Evolutionary conservation across 1,140 invertebrate genomes (phyloP).

Genomic region (Ostrea edulis): DNA sequence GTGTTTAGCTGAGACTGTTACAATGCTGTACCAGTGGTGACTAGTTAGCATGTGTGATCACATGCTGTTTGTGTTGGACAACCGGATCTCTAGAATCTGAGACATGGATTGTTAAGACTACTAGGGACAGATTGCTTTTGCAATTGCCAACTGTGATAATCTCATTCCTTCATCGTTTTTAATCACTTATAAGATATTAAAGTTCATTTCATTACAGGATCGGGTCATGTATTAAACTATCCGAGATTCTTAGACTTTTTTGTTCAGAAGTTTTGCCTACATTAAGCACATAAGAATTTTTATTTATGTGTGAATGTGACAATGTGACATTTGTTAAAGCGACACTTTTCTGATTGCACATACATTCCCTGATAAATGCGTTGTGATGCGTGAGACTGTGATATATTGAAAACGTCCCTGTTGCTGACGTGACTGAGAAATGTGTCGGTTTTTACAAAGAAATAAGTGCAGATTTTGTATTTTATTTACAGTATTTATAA

Average conservation of each 20-base stretch:
- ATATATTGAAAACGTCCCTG: not conserved
- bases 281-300: not conserved
- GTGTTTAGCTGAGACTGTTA: conserved; percentile 67
- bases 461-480: not conserved
- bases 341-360: not conserved
- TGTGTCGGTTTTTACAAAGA: conserved; percentile 8
- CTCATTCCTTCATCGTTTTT: conserved; percentile 14
- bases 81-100: not conserved
- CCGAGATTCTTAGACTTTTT: not conserved
- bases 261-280: conserved; percentile 1
- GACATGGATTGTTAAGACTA: not conserved
- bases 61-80: not conserved
- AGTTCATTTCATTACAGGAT: not conserved
- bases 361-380: not conserved
- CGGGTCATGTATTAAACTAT: not conserved
- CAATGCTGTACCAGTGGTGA: not conserved
- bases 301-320: conserved; percentile 24
- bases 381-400: not conserved
- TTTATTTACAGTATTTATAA: conserved; percentile 16
- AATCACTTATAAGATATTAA: not conserved
- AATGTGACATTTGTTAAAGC: conserved; percentile 21
- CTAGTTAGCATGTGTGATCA: not conserved
- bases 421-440: not conserved
- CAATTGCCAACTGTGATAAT: conserved; percentile 21
- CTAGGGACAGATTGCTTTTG: not conserved